Evolutionary conservation across 2,113 vertebrate genomes (phyloP).

Genomic region (Sphaerodactylus townsendi): DNA sequence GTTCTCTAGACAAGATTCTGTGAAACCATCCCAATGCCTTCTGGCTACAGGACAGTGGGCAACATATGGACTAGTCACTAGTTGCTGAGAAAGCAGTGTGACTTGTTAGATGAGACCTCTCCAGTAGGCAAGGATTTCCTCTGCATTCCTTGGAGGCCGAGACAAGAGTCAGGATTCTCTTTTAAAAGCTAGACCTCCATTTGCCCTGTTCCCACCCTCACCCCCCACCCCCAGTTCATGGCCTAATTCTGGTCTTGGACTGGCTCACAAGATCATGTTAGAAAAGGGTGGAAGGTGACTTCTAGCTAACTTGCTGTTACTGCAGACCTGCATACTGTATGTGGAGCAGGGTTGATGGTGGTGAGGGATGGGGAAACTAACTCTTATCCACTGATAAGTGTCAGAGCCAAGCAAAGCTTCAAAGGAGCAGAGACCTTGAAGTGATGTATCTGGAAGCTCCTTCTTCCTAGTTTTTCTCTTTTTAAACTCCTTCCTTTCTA

Average conservation of each 20-base stretch:
- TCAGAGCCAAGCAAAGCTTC: no score
- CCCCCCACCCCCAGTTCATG: neutral
- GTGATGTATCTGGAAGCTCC: no score
- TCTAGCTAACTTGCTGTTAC: neutral
- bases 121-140: neutral
- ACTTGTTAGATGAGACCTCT: neutral
- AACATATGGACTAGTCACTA: neutral
- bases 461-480: no score
- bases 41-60: neutral
- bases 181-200: neutral
- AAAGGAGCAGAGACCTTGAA: no score
- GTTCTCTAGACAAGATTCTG: neutral
- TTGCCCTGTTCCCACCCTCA: neutral
- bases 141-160: neutral
- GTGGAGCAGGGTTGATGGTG: neutral
- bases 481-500: no score
- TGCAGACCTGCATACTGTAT: neutral
- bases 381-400: no score
- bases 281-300: neutral
- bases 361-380: no score
- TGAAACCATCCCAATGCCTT: neutral
- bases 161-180: no score
- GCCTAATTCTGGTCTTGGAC: neutral
- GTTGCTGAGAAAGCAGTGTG: neutral
- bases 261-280: neutral